Conservation (phyloP, 2,888 invertebrate species). For the Erebia epiphron region DNA sequence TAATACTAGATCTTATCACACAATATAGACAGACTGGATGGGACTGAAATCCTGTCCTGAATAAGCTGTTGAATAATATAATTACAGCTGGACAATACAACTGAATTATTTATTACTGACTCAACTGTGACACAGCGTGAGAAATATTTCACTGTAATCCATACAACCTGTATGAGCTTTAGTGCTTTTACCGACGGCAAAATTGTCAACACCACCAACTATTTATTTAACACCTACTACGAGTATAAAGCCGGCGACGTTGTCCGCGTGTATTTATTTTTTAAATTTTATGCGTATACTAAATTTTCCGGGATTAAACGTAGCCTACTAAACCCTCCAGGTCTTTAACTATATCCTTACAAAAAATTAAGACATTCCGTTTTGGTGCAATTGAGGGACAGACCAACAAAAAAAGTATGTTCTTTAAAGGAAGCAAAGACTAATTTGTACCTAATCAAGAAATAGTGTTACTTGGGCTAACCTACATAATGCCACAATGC, state of each 20-base stretch:
- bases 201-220: neutral
- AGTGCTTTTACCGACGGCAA: neutral
- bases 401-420: too few species aligned
- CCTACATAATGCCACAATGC: too few species aligned
- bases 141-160: slow-evolving; percentile 15
- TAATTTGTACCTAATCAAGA: too few species aligned
- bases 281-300: too few species aligned
- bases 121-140: slow-evolving; percentile 10
- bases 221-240: neutral
- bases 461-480: too few species aligned
- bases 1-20: neutral
- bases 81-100: slow-evolving; percentile 6
- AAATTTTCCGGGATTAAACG: too few species aligned
- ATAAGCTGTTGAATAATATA: slow-evolving; percentile 5
- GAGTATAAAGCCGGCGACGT: neutral
- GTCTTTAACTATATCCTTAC: too few species aligned
- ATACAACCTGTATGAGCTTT: neutral
- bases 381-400: too few species aligned
- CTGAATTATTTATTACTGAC: slow-evolving; percentile 3
- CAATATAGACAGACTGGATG: neutral
- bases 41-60: neutral
- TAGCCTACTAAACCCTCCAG: too few species aligned
- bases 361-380: too few species aligned
- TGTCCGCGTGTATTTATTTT: neutral
- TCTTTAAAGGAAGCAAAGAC: too few species aligned